Evolutionary conservation across 30 jellyfish, hydroid and myxozoan species (phyloP).

Genomic region (Turritopsis dohrnii): DNA sequence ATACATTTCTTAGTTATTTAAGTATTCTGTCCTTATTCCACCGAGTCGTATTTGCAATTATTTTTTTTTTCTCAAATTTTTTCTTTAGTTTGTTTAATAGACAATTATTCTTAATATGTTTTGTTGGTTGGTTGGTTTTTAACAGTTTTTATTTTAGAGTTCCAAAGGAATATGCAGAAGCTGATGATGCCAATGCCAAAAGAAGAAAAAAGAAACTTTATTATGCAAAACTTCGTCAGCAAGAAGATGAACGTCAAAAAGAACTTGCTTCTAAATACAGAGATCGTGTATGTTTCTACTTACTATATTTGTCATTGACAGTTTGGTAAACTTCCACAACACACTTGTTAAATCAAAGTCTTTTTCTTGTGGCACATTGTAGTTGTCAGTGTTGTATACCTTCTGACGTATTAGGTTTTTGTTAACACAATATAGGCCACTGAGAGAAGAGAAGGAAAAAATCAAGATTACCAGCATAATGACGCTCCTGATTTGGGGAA

Average conservation of each 20-base stretch:
- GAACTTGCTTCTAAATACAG: conserved; percentile 92
- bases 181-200: conserved; percentile 91
- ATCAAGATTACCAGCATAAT: conserved; percentile 82
- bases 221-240: conserved; percentile 89
- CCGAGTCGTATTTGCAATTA: background rate
- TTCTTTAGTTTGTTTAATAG: background rate
- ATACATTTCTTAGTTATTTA: too few relatives aligned
- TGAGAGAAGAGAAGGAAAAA: conserved; percentile 93
- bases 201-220: conserved; percentile 84
- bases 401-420: background rate
- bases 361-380: too few relatives aligned
- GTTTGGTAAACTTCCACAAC: background rate
- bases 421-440: conserved; percentile 84
- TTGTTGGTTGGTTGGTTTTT: background rate
- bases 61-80: background rate
- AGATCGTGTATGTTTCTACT: conserved; percentile 62
- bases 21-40: too few relatives aligned
- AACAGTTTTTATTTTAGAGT: conserved; percentile 33
- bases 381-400: too few relatives aligned
- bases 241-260: conserved; percentile 94
- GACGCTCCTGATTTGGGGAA: conserved; percentile 77
- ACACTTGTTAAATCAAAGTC: background rate
- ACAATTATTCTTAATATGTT: background rate
- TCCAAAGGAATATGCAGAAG: conserved; percentile 86
- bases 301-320: background rate